Evolutionary conservation across 2,797 vertebrate genomes (phyloP).

Genomic region (Carapus acus): DNA sequence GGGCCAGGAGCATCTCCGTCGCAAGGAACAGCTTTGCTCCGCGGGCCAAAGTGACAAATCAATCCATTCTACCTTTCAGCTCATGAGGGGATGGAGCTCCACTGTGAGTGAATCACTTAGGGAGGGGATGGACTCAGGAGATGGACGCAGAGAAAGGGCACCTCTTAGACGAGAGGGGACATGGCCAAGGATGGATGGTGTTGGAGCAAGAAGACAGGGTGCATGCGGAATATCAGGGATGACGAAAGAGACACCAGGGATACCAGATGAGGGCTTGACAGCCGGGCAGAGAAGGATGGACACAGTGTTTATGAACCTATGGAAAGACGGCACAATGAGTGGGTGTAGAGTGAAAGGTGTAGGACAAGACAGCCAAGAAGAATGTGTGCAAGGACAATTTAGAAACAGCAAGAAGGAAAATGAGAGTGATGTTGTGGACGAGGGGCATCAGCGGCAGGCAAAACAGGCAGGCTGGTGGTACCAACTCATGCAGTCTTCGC

Average conservation of each 20-base stretch:
- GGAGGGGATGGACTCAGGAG: conserved; percentile 59
- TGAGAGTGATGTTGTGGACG: conserved; percentile 29
- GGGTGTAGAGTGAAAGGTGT: conserved; percentile 60
- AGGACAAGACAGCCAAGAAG: conserved; percentile 52
- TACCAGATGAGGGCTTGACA: conserved; percentile 49
- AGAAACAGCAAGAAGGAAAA: conserved; percentile 39
- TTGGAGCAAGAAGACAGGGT: conserved; percentile 22
- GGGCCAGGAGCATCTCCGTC: conserved; percentile 83
- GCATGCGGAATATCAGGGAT: conserved; percentile 36
- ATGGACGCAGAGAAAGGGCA: conserved; percentile 44
- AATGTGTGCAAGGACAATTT: conserved; percentile 24
- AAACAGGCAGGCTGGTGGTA: conserved; percentile 95
- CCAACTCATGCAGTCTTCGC: conserved; percentile 98
- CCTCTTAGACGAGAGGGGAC: conserved; percentile 67
- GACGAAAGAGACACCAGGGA: conserved; percentile 25
- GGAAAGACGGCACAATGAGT: conserved; percentile 47
- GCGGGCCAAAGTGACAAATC: conserved; percentile 82
- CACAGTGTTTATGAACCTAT: conserved; percentile 35
- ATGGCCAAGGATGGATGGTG: conserved; percentile 62
- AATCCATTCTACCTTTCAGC: conserved; percentile 86
- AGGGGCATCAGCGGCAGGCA: conserved; percentile 69
- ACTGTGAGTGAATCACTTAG: conserved; percentile 55
- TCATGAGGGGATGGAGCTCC: conserved; percentile 78
- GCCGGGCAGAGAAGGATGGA: conserved; percentile 47
- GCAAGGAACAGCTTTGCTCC: conserved; percentile 86